phyloP scores from a whole-genome alignment of 64 coral and sea anemone species.

The Montipora capricornis region DNA sequence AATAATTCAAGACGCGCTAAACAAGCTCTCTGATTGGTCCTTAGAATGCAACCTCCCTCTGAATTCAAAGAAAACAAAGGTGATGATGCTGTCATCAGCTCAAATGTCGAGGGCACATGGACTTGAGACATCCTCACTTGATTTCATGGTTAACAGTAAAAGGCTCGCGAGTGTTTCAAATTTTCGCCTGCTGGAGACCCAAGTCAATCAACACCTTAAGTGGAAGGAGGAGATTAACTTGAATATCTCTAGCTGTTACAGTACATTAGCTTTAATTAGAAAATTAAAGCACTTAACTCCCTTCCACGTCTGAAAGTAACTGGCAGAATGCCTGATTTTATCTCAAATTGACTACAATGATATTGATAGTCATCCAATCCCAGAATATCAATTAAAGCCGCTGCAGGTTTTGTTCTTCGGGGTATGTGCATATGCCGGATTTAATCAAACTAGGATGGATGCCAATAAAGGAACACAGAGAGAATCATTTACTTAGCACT shows the following conservation, averaged over 20 bases:
- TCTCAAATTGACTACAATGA: constrained; percentile 76
- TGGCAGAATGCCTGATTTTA: constrained; percentile 65
- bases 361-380: constrained; percentile 53
- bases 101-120: constrained; percentile 1
- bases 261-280: constrained; percentile 53
- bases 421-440: constrained; percentile 29
- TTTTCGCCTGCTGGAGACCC: not conserved
- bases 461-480: constrained; percentile 4
- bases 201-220: constrained; percentile 8
- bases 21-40: constrained; percentile 29
- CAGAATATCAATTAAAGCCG: constrained; percentile 54
- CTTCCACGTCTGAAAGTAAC: constrained; percentile 65
- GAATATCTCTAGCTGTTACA: constrained; percentile 56
- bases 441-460: constrained; percentile 62
- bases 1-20: constrained; percentile 8
- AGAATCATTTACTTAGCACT: not conserved
- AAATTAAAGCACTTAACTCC: constrained; percentile 77
- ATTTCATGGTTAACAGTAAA: not conserved
- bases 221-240: constrained; percentile 20
- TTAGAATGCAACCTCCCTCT: not conserved
- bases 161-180: not conserved
- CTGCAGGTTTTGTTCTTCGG: constrained; percentile 52
- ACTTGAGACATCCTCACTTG: not conserved
- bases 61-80: constrained; percentile 48
- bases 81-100: constrained; percentile 22